These are phyloP conservation scores for Oligia fasciuncula DNA, from an alignment of 2,888 invertebrate genomes.

Conservation along the genomic window DNA sequence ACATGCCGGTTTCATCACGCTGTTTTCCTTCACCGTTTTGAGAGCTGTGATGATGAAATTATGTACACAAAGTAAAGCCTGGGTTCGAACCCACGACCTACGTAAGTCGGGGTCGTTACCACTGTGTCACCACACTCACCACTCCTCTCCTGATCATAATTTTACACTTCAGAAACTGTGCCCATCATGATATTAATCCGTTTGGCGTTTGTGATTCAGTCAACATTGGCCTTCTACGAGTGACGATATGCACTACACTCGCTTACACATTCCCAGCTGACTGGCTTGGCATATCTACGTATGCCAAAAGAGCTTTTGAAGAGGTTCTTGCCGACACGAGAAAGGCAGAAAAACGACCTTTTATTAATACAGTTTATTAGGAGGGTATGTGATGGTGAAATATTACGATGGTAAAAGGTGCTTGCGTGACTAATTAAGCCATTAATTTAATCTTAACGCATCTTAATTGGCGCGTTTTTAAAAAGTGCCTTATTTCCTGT, in stretches of 20 bases:
- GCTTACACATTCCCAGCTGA: not conserved
- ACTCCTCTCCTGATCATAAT: not conserved
- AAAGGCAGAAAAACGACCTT: not conserved
- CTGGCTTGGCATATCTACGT: not conserved
- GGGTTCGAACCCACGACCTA: not conserved
- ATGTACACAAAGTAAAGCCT: not conserved
- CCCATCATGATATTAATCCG: too few relatives aligned
- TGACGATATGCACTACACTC: not conserved
- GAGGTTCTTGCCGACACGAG: not conserved
- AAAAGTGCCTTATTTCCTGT: slow-evolving; percentile 52
- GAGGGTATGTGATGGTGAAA: slow-evolving; percentile 8
- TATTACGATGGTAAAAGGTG: slow-evolving; percentile 20
- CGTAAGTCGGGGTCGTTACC: not conserved
- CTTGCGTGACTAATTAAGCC: slow-evolving; percentile 48
- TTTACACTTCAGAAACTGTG: not conserved
- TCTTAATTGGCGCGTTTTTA: slow-evolving; percentile 48
- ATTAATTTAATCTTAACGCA: slow-evolving; percentile 51
- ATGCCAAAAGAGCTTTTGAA: slow-evolving; percentile 11
- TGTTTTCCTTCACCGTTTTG: not conserved
- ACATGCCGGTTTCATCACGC: not conserved
- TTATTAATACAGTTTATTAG: slow-evolving; percentile 4
- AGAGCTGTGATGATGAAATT: not conserved
- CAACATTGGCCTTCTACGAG: not conserved
- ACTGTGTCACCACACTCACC: not conserved
- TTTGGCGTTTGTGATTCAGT: not conserved